These are phyloP conservation scores for Branchipolynoe longqiensis DNA, from an alignment of 2,888 invertebrate genomes.

Conservation along the genomic window DNA sequence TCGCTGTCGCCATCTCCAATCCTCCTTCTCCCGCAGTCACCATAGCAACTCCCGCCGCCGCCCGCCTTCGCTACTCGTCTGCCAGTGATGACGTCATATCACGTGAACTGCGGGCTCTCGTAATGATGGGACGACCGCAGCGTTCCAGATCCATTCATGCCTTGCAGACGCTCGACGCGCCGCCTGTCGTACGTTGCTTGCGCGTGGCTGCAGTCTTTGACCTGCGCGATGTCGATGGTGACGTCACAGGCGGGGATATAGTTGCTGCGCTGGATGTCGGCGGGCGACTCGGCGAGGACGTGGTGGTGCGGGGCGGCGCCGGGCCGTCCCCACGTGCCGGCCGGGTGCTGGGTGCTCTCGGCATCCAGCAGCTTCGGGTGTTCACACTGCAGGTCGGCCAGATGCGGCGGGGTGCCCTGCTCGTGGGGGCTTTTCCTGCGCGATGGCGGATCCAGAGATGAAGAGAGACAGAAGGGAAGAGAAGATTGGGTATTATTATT, in stretches of 20 bases:
- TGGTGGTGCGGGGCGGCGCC: slow-evolving; percentile 9
- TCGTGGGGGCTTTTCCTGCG: slow-evolving; percentile 53
- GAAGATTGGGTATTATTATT: too few relatives aligned
- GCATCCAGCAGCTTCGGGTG: slow-evolving; percentile 48
- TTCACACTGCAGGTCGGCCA: slow-evolving; percentile 46
- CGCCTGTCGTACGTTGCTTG: slow-evolving; percentile 45
- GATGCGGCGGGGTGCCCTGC: slow-evolving; percentile 41
- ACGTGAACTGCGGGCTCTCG: slow-evolving; percentile 51
- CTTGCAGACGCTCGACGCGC: slow-evolving; percentile 16
- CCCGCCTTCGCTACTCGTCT: too few relatives aligned
- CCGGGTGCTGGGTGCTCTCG: slow-evolving; percentile 30
- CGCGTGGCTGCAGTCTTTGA: slow-evolving; percentile 44
- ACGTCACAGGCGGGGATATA: slow-evolving; percentile 51
- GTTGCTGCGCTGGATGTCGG: slow-evolving; percentile 40
- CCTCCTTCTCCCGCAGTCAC: too few relatives aligned
- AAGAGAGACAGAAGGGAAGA: neutral
- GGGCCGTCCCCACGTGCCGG: slow-evolving; percentile 27
- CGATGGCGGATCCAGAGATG: too few relatives aligned
- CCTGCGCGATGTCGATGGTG: slow-evolving; percentile 47
- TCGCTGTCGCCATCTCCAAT: too few relatives aligned
- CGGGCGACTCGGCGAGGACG: slow-evolving; percentile 35
- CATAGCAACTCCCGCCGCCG: too few relatives aligned
- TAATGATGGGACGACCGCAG: slow-evolving; percentile 41
- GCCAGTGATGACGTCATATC: neutral
- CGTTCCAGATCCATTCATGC: slow-evolving; percentile 9